These are phyloP conservation scores for Antennarius striatus DNA, from an alignment of 2,113 vertebrate genomes.

Conservation along the genomic window DNA sequence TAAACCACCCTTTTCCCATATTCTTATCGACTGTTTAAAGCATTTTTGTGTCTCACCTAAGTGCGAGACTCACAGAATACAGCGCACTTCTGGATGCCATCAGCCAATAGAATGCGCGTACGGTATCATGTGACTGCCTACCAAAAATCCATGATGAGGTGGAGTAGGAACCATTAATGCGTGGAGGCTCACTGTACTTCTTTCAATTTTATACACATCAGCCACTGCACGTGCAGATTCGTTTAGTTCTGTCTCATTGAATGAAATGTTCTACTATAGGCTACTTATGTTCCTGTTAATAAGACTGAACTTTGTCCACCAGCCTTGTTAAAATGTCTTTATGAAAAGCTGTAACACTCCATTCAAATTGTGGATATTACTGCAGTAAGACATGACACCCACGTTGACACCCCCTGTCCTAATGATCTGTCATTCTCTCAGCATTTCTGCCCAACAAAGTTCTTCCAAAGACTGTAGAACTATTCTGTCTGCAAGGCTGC, in stretches of 20 bases:
- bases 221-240: too few species aligned
- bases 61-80: too few species aligned
- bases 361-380: background rate
- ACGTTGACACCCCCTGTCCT: slow-evolving; percentile 6
- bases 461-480: background rate
- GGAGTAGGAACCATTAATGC: too few species aligned
- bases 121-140: too few species aligned
- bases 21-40: too few species aligned
- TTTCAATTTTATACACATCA: background rate
- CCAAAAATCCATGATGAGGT: too few species aligned
- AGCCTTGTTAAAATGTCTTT: slow-evolving; percentile 2
- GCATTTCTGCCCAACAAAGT: background rate
- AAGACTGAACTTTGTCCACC: background rate
- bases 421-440: slow-evolving; percentile 21
- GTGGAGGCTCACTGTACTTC: background rate
- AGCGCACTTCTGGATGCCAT: too few species aligned
- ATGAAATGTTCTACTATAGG: background rate
- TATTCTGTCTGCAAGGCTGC: background rate
- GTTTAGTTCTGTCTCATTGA: background rate
- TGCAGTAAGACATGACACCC: slow-evolving; percentile 23
- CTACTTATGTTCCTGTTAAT: slow-evolving; percentile 15
- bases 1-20: too few species aligned
- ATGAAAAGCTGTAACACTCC: background rate
- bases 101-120: too few species aligned
- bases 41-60: too few species aligned